phyloP scores from a whole-genome alignment of 2,113 vertebrate genomes.

The Thalassarche chlororhynchos region DNA sequence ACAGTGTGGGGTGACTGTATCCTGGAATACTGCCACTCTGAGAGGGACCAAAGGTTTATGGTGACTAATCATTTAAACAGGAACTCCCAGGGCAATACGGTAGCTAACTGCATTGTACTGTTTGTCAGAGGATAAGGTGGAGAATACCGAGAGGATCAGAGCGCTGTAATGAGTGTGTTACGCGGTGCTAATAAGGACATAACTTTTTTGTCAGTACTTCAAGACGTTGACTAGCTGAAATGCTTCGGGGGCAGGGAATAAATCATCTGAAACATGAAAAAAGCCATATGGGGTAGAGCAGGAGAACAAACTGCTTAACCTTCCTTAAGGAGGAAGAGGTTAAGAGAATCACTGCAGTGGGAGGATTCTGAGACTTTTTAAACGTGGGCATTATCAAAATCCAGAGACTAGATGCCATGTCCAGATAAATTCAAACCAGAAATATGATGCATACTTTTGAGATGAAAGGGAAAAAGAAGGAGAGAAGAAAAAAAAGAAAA shows the following conservation, averaged over 20 bases:
- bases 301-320: not conserved
- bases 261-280: not conserved
- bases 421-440: not conserved
- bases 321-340: not conserved
- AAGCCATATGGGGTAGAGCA: not conserved
- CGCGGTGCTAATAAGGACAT: fast-evolving
- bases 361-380: not conserved
- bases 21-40: not conserved
- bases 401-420: not conserved
- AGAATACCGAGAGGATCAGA: not conserved
- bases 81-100: not conserved
- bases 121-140: not conserved
- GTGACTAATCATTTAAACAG: not conserved
- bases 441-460: not conserved
- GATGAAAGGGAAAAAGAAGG: not conserved
- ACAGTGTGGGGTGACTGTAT: not conserved
- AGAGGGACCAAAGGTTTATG: not conserved
- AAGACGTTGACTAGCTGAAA: not conserved
- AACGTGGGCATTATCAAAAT: not conserved
- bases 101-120: fast-evolving
- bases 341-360: not conserved
- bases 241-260: not conserved
- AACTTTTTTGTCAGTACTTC: not conserved
- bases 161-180: not conserved
- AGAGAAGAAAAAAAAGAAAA: too few relatives aligned